These are phyloP conservation scores for Epirrita christyi DNA, from an alignment of 2,888 invertebrate species.

Conservation along the genomic window DNA sequence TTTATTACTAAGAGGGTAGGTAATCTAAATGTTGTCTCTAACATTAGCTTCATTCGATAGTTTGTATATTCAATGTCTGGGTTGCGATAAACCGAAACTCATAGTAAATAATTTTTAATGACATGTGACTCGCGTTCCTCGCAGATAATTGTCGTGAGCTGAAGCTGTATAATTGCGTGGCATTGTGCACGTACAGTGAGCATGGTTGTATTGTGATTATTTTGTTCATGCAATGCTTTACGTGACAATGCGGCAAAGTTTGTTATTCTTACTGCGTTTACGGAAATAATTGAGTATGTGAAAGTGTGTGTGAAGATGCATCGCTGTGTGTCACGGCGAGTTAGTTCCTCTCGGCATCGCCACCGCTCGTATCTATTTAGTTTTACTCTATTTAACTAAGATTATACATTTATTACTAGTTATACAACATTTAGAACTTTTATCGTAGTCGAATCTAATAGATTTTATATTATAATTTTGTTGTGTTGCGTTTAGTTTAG, in stretches of 20 bases:
- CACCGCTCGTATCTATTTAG: constrained; percentile 43
- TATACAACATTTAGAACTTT: constrained; percentile 62
- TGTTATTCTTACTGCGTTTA: background rate
- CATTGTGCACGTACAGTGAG: background rate
- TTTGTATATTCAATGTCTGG: background rate
- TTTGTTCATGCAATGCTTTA: constrained; percentile 14
- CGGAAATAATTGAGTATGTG: background rate
- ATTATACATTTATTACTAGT: constrained; percentile 54
- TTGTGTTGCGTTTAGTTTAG: constrained; percentile 77
- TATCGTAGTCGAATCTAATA: constrained; percentile 70
- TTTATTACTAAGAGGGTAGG: background rate
- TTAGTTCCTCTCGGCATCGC: constrained; percentile 23
- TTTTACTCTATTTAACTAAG: constrained; percentile 64
- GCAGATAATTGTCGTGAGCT: background rate
- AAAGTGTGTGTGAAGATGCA: background rate
- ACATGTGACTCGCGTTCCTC: background rate
- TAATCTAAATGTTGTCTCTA: too few relatives aligned
- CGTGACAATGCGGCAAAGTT: constrained; percentile 11
- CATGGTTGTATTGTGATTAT: constrained; percentile 20
- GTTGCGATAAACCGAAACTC: constrained; percentile 1
- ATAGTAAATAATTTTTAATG: background rate
- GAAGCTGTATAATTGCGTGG: constrained; percentile 15
- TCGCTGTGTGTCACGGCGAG: background rate
- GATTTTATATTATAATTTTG: constrained; percentile 55
- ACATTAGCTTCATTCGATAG: too few relatives aligned